These are phyloP conservation scores for Plemyria rubiginata DNA, from an alignment of 2,888 invertebrate genomes.

Conservation along the genomic window DNA sequence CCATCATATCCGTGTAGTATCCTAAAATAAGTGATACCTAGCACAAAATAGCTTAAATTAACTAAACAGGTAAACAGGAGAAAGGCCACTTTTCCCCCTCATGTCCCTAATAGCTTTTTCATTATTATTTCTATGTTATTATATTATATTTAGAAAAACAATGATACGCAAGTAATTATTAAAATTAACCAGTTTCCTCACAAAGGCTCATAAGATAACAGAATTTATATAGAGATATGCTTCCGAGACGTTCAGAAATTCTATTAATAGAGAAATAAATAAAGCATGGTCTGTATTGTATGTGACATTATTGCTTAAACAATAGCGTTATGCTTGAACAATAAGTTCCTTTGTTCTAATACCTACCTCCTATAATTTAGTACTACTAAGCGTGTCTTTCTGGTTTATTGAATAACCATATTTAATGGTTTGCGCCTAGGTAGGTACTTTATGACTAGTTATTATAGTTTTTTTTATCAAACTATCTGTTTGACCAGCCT, in stretches of 20 bases:
- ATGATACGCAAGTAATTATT: too few species aligned
- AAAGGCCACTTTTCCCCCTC: too few species aligned
- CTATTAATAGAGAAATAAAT: conserved; percentile 2
- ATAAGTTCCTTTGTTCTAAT: conserved; percentile 34
- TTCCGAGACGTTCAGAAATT: not conserved
- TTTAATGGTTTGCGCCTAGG: not conserved
- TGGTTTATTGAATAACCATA: not conserved
- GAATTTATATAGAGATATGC: not conserved
- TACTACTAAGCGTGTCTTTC: not conserved
- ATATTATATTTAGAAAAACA: too few species aligned
- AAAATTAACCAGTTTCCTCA: too few species aligned
- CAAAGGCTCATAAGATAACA: too few species aligned
- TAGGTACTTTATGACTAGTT: too few species aligned
- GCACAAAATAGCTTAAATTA: not conserved
- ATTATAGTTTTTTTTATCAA: too few species aligned
- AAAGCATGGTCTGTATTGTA: not conserved
- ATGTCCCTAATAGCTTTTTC: too few species aligned
- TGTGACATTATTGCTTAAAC: conserved; percentile 28
- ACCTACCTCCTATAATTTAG: conserved; percentile 5
- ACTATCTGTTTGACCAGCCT: too few species aligned
- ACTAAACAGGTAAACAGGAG: not conserved
- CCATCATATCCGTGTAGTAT: not conserved
- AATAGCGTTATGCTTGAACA: conserved; percentile 30
- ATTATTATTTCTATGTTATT: too few species aligned
- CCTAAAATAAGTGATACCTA: not conserved